Percentiles rank a stretch among this genome's conserved stretches.
phyloP scores from a whole-genome alignment of 2,888 invertebrate species.

The Drosophila mayaguana region DNA sequence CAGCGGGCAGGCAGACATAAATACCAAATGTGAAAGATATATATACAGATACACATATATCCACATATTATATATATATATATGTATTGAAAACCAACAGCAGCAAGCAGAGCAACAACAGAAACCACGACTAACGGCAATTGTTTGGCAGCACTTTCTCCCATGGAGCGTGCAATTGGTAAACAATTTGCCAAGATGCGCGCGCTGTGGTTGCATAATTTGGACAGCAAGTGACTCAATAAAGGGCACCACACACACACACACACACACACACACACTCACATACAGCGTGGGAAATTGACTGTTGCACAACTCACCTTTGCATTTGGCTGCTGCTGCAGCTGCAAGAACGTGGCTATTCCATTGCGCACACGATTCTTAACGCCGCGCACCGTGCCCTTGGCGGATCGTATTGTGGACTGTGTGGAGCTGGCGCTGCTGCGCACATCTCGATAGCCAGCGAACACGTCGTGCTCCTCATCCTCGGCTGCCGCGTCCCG shows the following conservation, averaged over 20 bases:
- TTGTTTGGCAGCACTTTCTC: slow-evolving; percentile 70
- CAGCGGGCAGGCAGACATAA: slow-evolving; percentile 39
- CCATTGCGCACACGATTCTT: slow-evolving; percentile 97
- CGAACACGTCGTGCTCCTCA: slow-evolving; percentile 89
- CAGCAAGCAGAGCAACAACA: slow-evolving; percentile 26
- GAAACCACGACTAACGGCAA: slow-evolving; percentile 32
- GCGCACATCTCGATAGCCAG: slow-evolving; percentile 90
- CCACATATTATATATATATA: neutral
- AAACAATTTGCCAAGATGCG: slow-evolving; percentile 66
- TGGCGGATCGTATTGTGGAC: slow-evolving; percentile 94
- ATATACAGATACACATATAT: slow-evolving; percentile 6
- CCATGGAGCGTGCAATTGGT: slow-evolving; percentile 60
- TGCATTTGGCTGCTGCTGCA: slow-evolving; percentile 88
- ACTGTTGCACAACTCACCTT: slow-evolving; percentile 89
- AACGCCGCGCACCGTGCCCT: slow-evolving; percentile 96
- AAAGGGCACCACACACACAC: slow-evolving; percentile 11
- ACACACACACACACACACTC: neutral
- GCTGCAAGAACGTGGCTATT: slow-evolving; percentile 96
- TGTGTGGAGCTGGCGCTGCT: slow-evolving; percentile 87
- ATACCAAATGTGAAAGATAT: slow-evolving; percentile 71
- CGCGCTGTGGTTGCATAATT: slow-evolving; percentile 53
- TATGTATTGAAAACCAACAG: slow-evolving; percentile 44
- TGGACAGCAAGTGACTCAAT: slow-evolving; percentile 33
- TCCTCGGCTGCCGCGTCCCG: slow-evolving; percentile 35
- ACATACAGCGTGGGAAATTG: slow-evolving; percentile 34